Evolutionary conservation across 2,888 invertebrate genomes (phyloP).

Genomic region (Drosophila buzzatii): DNA sequence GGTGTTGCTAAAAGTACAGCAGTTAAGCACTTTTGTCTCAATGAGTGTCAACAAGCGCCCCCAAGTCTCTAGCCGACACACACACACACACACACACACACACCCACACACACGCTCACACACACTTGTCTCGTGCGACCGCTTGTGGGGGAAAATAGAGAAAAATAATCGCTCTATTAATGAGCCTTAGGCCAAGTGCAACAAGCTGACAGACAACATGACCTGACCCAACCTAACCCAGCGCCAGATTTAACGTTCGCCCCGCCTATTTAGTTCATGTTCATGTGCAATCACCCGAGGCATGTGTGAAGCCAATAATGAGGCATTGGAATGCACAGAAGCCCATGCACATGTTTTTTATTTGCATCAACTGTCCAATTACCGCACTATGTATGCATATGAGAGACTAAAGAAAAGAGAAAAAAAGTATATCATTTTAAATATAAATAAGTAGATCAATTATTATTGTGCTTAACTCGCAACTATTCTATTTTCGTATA

Average conservation of each 20-base stretch:
- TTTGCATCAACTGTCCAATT: not conserved
- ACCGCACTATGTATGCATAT: too few species aligned
- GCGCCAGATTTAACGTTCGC: conserved; percentile 20
- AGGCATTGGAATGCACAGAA: not conserved
- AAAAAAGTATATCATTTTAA: too few species aligned
- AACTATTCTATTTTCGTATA: not conserved
- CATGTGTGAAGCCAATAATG: not conserved
- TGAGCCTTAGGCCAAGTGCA: conserved; percentile 81
- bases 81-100: conserved; percentile 1
- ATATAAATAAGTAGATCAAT: too few species aligned
- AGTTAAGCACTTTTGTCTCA: conserved; percentile 81
- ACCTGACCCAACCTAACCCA: conserved; percentile 58
- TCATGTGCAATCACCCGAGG: conserved; percentile 29
- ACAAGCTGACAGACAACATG: conserved; percentile 77
- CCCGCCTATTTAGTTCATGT: conserved; percentile 49
- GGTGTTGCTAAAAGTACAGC: conserved; percentile 70
- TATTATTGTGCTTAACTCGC: too few species aligned
- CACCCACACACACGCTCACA: conserved; percentile 11
- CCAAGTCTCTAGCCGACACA: conserved; percentile 46
- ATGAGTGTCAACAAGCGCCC: conserved; percentile 78
- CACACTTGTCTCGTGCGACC: conserved; percentile 27
- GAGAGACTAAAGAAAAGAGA: too few species aligned
- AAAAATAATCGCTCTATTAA: conserved; percentile 77
- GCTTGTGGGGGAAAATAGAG: conserved; percentile 48
- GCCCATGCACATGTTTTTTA: conserved; percentile 2